Conservation (phyloP, 53 echinoderm and acorn worm genomes). For the Astropecten irregularis region DNA sequence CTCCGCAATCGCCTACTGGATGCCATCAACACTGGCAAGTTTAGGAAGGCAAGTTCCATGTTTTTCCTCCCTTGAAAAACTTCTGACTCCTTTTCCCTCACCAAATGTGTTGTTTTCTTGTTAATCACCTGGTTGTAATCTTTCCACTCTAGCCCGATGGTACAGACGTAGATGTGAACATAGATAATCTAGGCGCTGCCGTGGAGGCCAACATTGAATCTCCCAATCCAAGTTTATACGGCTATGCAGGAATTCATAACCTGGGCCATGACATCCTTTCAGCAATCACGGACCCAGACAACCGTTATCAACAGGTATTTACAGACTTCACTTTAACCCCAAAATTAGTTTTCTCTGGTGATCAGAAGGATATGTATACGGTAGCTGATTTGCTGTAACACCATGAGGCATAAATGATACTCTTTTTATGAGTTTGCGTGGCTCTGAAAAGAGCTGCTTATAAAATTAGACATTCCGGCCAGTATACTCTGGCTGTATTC, state of each 20-base stretch:
- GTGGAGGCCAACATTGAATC: conserved; percentile 51
- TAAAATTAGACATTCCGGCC: too few relatives aligned
- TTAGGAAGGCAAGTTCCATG: conserved; percentile 26
- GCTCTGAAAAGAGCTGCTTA: too few relatives aligned
- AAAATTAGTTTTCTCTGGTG: too few relatives aligned
- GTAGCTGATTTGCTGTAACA: too few relatives aligned
- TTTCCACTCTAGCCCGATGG: not conserved
- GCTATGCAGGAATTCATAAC: conserved; percentile 58
- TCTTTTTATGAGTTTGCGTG: too few relatives aligned
- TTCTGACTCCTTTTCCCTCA: not conserved
- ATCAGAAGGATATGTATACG: too few relatives aligned
- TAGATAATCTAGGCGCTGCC: conserved; percentile 55
- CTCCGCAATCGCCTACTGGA: conserved; percentile 44
- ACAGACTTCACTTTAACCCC: too few relatives aligned
- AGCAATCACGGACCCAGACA: conserved; percentile 51
- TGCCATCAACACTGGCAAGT: conserved; percentile 55
- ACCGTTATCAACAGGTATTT: conserved; percentile 38
- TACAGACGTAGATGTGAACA: conserved; percentile 26
- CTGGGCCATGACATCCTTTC: conserved; percentile 54
- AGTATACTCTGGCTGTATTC: too few relatives aligned
- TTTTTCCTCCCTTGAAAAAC: not conserved
- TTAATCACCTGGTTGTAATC: too few relatives aligned
- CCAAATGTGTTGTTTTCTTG: too few relatives aligned
- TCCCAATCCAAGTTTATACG: conserved; percentile 56
- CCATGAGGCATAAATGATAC: too few relatives aligned